A percentile compares a stretch with the other conserved stretches of the same genome.
Evolutionary conservation across 2,797 vertebrate genomes (phyloP).

Genomic region (Hephaestus fuliginosus): DNA sequence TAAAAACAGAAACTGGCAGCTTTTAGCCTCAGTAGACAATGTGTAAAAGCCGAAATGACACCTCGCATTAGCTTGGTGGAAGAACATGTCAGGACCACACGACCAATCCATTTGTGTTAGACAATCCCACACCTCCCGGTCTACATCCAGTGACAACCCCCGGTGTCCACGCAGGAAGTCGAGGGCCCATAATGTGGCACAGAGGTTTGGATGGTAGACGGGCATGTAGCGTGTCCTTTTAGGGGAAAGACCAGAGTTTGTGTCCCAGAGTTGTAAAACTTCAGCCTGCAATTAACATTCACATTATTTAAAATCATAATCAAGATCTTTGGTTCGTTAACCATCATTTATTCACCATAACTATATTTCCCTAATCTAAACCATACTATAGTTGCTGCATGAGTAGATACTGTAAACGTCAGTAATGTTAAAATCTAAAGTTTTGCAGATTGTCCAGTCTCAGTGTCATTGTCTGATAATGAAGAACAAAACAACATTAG

Average conservation of each 20-base stretch:
- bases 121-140: not conserved
- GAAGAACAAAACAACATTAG: too few relatives aligned
- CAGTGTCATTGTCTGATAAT: too few relatives aligned
- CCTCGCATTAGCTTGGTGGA: constrained; percentile 22
- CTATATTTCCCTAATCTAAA: not conserved
- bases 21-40: constrained; percentile 34
- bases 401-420: too few relatives aligned
- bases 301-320: not conserved
- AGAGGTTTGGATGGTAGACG: not conserved
- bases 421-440: not conserved
- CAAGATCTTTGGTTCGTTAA: too few relatives aligned
- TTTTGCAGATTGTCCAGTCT: not conserved
- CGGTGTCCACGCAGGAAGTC: not conserved
- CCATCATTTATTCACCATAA: not conserved
- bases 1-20: constrained; percentile 50
- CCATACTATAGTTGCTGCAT: not conserved
- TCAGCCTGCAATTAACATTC: too few relatives aligned
- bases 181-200: not conserved
- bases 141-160: not conserved
- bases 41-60: constrained; percentile 38
- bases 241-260: not conserved
- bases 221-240: not conserved
- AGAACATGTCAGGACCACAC: constrained; percentile 23
- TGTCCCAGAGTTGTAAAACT: not conserved
- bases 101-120: not conserved